Evolutionary conservation across 2,888 invertebrate species (phyloP).

Genomic region (Chalcis sispes): DNA sequence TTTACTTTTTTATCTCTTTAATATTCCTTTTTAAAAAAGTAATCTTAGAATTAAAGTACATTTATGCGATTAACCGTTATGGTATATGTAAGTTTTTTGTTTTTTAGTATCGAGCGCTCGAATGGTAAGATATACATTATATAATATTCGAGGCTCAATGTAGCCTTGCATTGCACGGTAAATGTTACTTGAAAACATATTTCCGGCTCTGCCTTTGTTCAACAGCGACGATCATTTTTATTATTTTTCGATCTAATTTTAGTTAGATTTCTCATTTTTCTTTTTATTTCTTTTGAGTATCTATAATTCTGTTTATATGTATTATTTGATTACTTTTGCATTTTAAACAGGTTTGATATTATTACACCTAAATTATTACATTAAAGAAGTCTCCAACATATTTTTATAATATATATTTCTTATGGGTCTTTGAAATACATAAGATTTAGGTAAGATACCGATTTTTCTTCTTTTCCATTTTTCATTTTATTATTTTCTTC

Average conservation of each 20-base stretch:
- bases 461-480: slow-evolving; percentile 24
- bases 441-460: slow-evolving; percentile 35
- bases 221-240: slow-evolving; percentile 39
- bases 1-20: slow-evolving; percentile 28
- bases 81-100: background rate
- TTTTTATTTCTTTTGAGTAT: slow-evolving; percentile 24
- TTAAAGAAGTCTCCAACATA: slow-evolving; percentile 42
- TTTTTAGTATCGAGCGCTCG: slow-evolving; percentile 4
- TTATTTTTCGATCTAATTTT: slow-evolving; percentile 28
- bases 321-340: slow-evolving; percentile 65
- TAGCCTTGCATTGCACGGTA: background rate
- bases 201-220: slow-evolving; percentile 50
- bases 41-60: slow-evolving; percentile 32
- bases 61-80: background rate
- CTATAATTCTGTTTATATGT: slow-evolving; percentile 52
- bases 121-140: slow-evolving; percentile 20
- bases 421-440: slow-evolving; percentile 31
- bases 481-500: background rate
- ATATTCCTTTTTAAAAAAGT: slow-evolving; percentile 39
- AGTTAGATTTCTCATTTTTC: slow-evolving; percentile 39
- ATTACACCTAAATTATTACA: slow-evolving; percentile 53
- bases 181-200: slow-evolving; percentile 17
- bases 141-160: slow-evolving; percentile 9
- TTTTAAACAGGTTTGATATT: slow-evolving; percentile 60
- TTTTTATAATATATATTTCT: slow-evolving; percentile 43